Evolutionary conservation across 2,888 invertebrate species (phyloP), one percentile per base, ranked within the genome.

Genomic region (Dastarcus helophoroides): DNA sequence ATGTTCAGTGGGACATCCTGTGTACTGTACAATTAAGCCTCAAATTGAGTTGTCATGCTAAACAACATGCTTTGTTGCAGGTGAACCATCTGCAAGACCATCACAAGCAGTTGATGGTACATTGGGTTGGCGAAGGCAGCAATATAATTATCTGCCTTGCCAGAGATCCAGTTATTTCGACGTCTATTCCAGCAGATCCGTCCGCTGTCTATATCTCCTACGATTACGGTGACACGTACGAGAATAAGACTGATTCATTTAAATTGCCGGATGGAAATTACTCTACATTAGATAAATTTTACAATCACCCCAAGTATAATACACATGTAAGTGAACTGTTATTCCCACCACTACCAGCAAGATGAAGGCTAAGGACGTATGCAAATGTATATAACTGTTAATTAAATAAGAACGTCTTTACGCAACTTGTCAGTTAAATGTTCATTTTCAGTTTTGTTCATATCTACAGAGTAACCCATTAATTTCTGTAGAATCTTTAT

Each of bases 91-190:
- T 90, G 12, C 82, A 88, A 62, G 89, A 90, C 62, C 78, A 76
- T 40, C 90, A 91, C 55, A 82, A 84, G 50, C 85, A 88, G 55
- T 62, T 91, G 48, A 81, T 90, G 73, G 86, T 91, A 6, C 86
- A 89, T 59, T 91, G 91, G 90, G 83, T 88, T 7, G 89, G 90
- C 14, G 81, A 84, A 58, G 79, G 79, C 11, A 84, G 85, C 37
- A 76, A 84, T 60, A 82, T 88, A 14, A 83, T 91, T 47, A 79
- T 91, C 41, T 89, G 89, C 49, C 63, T 90, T 39, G 85, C 88
- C 2, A 69, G 79, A 44, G 83, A 86, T 56, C 76, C 79, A 8
- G 65, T 67, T 31, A 52, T 64, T 32, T 37, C 41, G 17, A 64
- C 61, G 14, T 54, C 60, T 1, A 25, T 36, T 28, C 50, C 52